Percentiles rank a stretch among this genome's conserved stretches.
Conservation (phyloP, 2,797 vertebrate genomes). For the Buphagus erythrorhynchus region DNA sequence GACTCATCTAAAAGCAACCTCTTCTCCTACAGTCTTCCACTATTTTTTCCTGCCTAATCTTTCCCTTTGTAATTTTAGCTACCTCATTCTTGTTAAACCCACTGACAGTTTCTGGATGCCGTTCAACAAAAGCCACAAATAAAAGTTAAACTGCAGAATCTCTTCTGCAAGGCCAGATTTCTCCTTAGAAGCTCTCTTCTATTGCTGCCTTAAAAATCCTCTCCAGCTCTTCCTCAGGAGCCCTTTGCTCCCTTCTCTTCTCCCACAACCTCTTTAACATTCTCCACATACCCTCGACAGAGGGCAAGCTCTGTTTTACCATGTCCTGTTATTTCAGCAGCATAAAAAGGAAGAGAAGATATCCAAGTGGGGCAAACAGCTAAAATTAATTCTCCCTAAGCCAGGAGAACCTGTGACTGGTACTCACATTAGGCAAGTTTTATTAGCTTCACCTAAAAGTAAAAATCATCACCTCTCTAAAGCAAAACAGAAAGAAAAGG, state of each 20-base stretch:
- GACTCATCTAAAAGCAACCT: constrained; percentile 27
- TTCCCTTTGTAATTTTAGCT: constrained; percentile 27
- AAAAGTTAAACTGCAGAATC: neutral
- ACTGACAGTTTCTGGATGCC: neutral
- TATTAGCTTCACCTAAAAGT: neutral
- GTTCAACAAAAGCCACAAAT: constrained; percentile 36
- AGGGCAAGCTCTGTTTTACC: neutral
- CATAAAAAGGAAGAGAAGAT: neutral
- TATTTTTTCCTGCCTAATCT: neutral
- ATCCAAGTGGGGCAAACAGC: neutral
- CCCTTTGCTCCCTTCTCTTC: neutral
- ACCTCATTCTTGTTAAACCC: neutral
- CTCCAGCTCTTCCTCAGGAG: neutral
- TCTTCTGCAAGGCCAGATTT: neutral
- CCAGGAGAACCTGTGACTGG: neutral
- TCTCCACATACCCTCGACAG: neutral
- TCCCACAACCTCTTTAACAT: neutral
- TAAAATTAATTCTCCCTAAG: neutral
- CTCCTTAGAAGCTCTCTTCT: neutral
- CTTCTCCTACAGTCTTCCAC: neutral
- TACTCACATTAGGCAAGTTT: neutral
- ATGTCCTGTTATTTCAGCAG: neutral
- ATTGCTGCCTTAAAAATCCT: neutral
- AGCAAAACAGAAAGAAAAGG: neutral
- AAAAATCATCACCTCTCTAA: neutral